Base-by-base conservation (phyloP, 2,888 invertebrate genomes). In the Barypeithes pellucidus region DNA sequence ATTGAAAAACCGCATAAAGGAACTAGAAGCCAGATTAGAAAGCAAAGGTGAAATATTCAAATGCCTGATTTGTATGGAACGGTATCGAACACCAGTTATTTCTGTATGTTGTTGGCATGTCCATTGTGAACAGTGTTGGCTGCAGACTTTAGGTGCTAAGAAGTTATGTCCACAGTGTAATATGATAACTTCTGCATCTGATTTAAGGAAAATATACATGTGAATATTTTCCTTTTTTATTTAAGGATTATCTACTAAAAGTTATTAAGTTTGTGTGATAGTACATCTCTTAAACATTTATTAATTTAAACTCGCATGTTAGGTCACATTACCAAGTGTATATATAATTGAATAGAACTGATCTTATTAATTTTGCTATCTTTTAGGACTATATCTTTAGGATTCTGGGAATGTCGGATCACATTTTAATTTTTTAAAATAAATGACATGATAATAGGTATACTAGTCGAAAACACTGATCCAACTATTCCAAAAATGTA, bases 71-170 rank as follows among this genome's bases (percentile, higher is more conserved):
- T 97, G 97, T 83, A 91, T 96, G 88, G 96, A 95, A 65, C 89
- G 92, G 33, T 95, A 95, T 85, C 89, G 90, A 67, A 94, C 94
- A 45, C 96, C 97, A 0, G 93, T 96, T 5, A 95, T 96, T 65
- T 97, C 97, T 0, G 94, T 97, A 73, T 95, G 95, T 82, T 98
- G 98, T 85, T 98, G 97, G 97, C 98, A 98, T 85, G 97, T 97
- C 0, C 95, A 97, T 85, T 98, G 98, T 82, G 96, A 97, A 88
- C 89, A 91, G 77, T 93, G 93, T 83, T 93, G 93, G 93, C 86
- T 93, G 24, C 90, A 91, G 82, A 91, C 92, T 7, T 80, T 87
- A 0, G 94, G 95, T 22, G 94, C 95, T 0, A 95, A 97, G 87
- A 97, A 97, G 84, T 89, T 96, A n/a, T 97, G 97, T 84, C 97